These are phyloP conservation scores for Helicoverpa assulta DNA, from an alignment of 2,888 invertebrate species.

Conservation along the genomic window DNA sequence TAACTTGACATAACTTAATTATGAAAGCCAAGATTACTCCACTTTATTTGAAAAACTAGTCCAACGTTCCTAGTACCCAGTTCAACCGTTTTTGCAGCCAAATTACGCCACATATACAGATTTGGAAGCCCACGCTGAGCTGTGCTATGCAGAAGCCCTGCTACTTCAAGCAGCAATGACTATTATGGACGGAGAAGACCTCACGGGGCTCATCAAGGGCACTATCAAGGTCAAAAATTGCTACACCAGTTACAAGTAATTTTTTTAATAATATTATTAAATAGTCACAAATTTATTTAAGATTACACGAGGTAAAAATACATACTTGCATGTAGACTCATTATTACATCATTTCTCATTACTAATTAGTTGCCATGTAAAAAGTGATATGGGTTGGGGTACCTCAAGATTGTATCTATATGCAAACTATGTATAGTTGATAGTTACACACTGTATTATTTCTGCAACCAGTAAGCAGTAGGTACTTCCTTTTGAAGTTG, in stretches of 20 bases:
- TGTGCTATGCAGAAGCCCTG: constrained; percentile 98
- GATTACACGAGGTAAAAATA: no score
- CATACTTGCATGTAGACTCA: no score
- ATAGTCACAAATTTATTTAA: neutral
- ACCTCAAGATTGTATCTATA: neutral
- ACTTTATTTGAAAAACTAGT: neutral
- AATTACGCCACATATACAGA: constrained; percentile 95
- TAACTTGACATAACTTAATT: no score
- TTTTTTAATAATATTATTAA: constrained; percentile 3
- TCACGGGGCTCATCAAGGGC: constrained; percentile 97
- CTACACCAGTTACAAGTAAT: constrained; percentile 97
- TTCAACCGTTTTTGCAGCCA: constrained; percentile 80
- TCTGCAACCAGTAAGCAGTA: constrained; percentile 1
- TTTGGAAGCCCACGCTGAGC: constrained; percentile 97
- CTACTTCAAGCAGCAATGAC: constrained; percentile 96
- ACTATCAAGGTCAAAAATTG: constrained; percentile 97
- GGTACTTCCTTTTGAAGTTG: no score
- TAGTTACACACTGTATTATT: neutral
- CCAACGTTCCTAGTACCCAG: neutral
- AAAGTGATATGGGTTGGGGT: no score
- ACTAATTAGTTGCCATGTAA: no score
- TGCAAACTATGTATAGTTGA: neutral
- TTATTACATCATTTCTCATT: no score
- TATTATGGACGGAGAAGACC: constrained; percentile 98
- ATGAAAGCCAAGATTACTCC: neutral